Evolutionary conservation across 1,140 invertebrate genomes (phyloP), one percentile per base, ranked within the genome.

Genomic region (Cardiocondyla obscurior): DNA sequence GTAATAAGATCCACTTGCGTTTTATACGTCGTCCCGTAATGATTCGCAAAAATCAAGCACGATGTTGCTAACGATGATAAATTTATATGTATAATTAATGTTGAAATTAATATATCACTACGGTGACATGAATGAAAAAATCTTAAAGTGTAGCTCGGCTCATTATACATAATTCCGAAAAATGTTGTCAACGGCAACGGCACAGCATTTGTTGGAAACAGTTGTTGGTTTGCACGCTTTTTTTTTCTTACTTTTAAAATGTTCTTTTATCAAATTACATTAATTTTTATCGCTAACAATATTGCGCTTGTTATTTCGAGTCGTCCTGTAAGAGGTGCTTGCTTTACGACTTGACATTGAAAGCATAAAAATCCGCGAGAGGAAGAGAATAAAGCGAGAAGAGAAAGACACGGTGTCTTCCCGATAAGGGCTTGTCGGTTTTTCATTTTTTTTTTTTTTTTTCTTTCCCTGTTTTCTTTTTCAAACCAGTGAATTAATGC

Each of bases 401-500:
- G 28, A 69, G 30, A 51, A 8, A 36, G n/a, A 36, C n/a, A 10
- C 5, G 30, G 12, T 58, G 39, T 33, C 72, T 46, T 62, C 39
- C 22, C 39, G 36, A 55, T 28, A 42, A 55, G 51, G 28, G 49
- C 39, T 55, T 76, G 76, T 81, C 55, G 22, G 39, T 5, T 12
- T 70, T 70, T 72, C 12, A 44, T 33, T n/a, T 33, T 7, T 69
- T 46, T 36, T 60, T 60, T 53, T 16, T 22, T 10, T 60, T 28
- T 39, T 33, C 19, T 82, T 49, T 62, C 2, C 33, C 67, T 74
- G 39, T 79, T 79, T 79, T 77, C 60, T 83, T 83, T 83, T 81
- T 83, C 60, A 81, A 81, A 30, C 62, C 30, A 39, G 74, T 81
- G 82, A 83, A 83, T 83, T 83, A 83, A 83, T 83, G 82, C 82